Evolutionary conservation across 2,888 invertebrate genomes (phyloP), one percentile per base, ranked within the genome.

Genomic region (Helleia helle): DNA sequence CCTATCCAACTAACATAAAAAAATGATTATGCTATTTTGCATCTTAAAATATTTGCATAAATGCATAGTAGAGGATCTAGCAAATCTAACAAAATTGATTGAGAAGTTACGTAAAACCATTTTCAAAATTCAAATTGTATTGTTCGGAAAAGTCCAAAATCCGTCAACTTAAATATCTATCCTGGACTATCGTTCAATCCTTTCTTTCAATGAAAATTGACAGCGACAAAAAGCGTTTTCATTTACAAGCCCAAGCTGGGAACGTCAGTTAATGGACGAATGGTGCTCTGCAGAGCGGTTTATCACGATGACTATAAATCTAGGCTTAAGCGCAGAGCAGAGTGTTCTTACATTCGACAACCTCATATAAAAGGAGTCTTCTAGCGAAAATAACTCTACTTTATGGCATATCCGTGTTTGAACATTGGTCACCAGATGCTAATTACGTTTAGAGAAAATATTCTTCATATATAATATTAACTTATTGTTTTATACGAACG

Each of bases 271-370:
- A 65, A 65, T 65, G 63, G 72, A 76, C 59, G 66, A 63, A 75
- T 65, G 65, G 68, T 58, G 64, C 65, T 66, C 71, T 58, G 54
- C 57, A 56, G 58, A 57, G 55, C 59, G 58, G 77, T 70, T 76
- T 76, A 80, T 77, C 77, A 66, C 64, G 56, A 66, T 64, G 62
- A 62, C 71, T 67, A 79, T 80, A 79, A 79, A 77, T 79, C 65
- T 62, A 55, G 49, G 60, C 55, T 51, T 56, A 58, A 59, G 56
- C 62, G 57, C 49, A 50, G 54, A 58, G 51, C 56, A 54, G 50
- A 58, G 59, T 47, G 63, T 65, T 67, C 69, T 68, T 69, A 65
- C 56, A 55, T 52, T 44, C 47, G 52, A 58, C 54, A 50, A 58
- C 60, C 49, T 53, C 49, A 45, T 55, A 47, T 45, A 44, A 47